Evolutionary conservation across 2,888 invertebrate genomes (phyloP).

Genomic region (Cetonia aurata): DNA sequence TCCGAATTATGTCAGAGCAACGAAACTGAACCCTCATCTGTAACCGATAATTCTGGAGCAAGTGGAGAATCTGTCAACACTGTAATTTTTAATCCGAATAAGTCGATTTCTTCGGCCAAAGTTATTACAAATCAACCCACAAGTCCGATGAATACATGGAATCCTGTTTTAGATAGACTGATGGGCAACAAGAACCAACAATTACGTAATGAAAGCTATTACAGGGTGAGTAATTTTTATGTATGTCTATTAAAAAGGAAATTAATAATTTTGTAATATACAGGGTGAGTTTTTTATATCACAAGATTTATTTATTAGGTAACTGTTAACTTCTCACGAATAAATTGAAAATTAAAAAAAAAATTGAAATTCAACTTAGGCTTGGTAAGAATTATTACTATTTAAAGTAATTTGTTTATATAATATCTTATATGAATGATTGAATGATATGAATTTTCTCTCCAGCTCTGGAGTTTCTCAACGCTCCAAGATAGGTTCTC

Average conservation of each 20-base stretch:
- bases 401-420: no score
- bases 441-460: background rate
- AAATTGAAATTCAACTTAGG: no score
- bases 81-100: conserved; percentile 68
- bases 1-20: conserved; percentile 51
- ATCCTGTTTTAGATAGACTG: conserved; percentile 90
- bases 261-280: no score
- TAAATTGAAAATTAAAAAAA: no score
- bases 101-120: conserved; percentile 49
- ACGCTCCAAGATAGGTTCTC: background rate
- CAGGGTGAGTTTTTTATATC: no score
- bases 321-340: no score
- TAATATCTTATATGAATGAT: no score
- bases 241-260: background rate
- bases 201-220: conserved; percentile 92
- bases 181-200: conserved; percentile 74
- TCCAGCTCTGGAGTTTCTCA: no score
- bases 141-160: conserved; percentile 78
- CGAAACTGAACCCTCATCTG: conserved; percentile 59
- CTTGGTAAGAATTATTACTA: no score
- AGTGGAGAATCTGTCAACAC: conserved; percentile 69
- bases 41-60: conserved; percentile 67
- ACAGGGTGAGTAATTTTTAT: conserved; percentile 74
- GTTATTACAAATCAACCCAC: conserved; percentile 68
- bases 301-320: no score